phyloP scores from a whole-genome alignment of 2,113 vertebrate genomes.

The Hippolais icterina region DNA sequence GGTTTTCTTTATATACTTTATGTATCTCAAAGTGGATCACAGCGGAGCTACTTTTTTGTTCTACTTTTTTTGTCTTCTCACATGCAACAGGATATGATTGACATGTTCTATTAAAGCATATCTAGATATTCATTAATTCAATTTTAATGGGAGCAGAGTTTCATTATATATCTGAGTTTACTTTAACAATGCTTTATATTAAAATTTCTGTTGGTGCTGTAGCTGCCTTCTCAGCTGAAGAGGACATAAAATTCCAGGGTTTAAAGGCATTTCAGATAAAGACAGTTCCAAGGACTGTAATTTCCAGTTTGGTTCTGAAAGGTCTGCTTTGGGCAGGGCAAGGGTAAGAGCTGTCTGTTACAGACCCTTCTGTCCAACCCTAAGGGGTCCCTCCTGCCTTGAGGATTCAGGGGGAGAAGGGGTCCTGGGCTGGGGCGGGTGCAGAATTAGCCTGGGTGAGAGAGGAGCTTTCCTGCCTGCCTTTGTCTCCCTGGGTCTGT shows the following conservation, averaged over 20 bases:
- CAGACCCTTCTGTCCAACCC: not conserved
- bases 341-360: not conserved
- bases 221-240: not conserved
- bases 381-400: not conserved
- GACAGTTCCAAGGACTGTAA: not conserved
- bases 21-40: not conserved
- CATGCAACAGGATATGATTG: not conserved
- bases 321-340: not conserved
- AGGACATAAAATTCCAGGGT: not conserved
- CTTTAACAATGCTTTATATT: conserved; percentile 25
- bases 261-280: conserved; percentile 35
- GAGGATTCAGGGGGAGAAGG: not conserved
- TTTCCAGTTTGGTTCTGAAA: not conserved
- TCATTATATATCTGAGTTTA: conserved; percentile 20
- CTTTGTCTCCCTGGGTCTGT: not conserved
- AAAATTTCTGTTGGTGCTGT: conserved; percentile 22
- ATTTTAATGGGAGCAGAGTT: conserved; percentile 18
- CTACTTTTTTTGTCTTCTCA: not conserved
- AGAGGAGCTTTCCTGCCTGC: not conserved
- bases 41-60: not conserved
- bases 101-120: not conserved
- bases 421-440: not conserved
- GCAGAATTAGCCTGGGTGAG: not conserved
- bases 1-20: not conserved
- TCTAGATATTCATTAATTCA: not conserved